These are phyloP conservation scores for Vulpes lagopus DNA, from an alignment of 2,113 vertebrate species.

Conservation along the genomic window DNA sequence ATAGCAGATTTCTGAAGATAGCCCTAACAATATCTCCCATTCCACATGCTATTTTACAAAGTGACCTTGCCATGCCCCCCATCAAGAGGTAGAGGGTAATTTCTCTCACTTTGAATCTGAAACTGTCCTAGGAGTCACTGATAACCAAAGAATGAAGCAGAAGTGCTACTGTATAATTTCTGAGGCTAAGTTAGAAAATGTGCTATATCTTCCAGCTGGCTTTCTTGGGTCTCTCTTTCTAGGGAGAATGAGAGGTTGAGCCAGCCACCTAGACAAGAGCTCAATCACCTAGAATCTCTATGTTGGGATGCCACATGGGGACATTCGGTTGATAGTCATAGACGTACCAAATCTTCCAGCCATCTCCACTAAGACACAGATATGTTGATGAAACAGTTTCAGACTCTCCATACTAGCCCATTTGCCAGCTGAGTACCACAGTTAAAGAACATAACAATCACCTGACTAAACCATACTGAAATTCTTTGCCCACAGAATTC, in stretches of 20 bases:
- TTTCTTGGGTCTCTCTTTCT: not conserved
- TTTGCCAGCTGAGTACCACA: not conserved
- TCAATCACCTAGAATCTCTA: not conserved
- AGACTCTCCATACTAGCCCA: not conserved
- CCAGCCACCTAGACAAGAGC: not conserved
- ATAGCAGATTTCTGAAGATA: not conserved
- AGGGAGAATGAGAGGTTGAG: not conserved
- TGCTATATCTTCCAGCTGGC: not conserved
- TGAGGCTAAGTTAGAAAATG: not conserved
- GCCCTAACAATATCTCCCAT: not conserved
- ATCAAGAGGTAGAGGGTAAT: not conserved
- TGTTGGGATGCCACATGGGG: not conserved
- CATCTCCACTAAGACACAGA: not conserved
- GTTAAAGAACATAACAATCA: not conserved
- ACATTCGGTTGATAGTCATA: not conserved
- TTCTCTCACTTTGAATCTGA: slow-evolving; percentile 3
- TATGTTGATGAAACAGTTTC: not conserved
- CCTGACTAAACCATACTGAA: not conserved
- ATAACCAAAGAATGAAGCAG: not conserved
- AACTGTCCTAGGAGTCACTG: not conserved
- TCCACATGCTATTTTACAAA: not conserved
- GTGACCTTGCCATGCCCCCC: not conserved
- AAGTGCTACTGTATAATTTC: not conserved
- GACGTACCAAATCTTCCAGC: not conserved
- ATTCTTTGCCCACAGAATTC: not conserved